Conservation (phyloP, 2,888 invertebrate genomes). For the Pyrrhia umbra region DNA sequence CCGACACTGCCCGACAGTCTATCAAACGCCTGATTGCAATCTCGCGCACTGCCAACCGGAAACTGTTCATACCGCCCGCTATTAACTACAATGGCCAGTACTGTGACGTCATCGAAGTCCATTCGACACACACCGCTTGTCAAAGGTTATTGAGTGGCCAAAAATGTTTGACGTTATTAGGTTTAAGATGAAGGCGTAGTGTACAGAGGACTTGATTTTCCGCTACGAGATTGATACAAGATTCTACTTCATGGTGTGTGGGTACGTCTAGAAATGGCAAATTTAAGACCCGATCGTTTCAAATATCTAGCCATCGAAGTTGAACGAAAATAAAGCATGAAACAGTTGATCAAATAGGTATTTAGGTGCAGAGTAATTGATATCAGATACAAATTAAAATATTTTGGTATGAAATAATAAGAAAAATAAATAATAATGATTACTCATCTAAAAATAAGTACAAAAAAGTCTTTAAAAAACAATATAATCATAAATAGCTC, state of each 20-base stretch:
- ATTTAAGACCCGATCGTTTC: not conserved
- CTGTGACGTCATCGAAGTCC: slow-evolving; percentile 44
- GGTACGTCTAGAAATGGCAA: not conserved
- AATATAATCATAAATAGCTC: not conserved
- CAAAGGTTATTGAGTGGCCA: slow-evolving; percentile 48
- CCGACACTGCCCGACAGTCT: slow-evolving; percentile 46
- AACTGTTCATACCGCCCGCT: slow-evolving; percentile 54
- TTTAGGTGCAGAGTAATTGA: too few species aligned
- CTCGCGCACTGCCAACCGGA: slow-evolving; percentile 58
- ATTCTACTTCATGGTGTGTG: not conserved
- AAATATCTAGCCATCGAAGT: not conserved
- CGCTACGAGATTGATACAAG: slow-evolving; percentile 7
- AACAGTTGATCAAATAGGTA: too few species aligned
- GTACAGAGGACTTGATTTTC: slow-evolving; percentile 22
- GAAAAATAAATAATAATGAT: too few species aligned
- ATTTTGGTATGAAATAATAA: too few species aligned
- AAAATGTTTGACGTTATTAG: slow-evolving; percentile 37
- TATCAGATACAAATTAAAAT: too few species aligned
- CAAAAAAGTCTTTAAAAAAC: too few species aligned
- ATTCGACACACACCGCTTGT: slow-evolving; percentile 27
- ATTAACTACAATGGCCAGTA: slow-evolving; percentile 46
- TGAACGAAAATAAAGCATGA: too few species aligned
- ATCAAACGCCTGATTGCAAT: slow-evolving; percentile 62
- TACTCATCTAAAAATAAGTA: too few species aligned
- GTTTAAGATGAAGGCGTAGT: slow-evolving; percentile 5